Evolutionary conservation across 2,797 vertebrate species (phyloP), one percentile per base, ranked within the genome.

Genomic region (Helarctos malayanus): DNA sequence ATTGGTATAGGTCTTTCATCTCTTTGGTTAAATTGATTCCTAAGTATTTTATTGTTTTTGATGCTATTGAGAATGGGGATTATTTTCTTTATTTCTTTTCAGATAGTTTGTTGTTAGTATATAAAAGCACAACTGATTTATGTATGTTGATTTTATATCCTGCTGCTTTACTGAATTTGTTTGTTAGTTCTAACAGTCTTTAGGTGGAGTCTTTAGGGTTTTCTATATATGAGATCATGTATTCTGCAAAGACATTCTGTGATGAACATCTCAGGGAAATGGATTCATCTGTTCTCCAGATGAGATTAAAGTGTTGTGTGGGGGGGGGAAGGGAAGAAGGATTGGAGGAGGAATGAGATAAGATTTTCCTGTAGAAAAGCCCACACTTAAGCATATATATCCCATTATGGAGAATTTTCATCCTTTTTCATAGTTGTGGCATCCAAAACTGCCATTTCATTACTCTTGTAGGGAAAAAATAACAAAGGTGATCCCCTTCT

Each of bases 381-480:
- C 68, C 29, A 32, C 11, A 9, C 41, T 13, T 4, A 19, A 54
- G 38, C 27, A 35, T 21, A 2, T 27, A 2, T 2, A 2, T n/a
- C 76, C 61, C 71, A n/a, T 35, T 47, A 12, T 2, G 4, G 94
- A 81, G 57, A 63, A 18, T 38, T 57, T 57, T 71, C 63, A 32
- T 14, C 38, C 52, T 35, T 49, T 56, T 49, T 14, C 61, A 38
- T 45, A 10, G 18, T 10, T 3, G 16, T 6, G 65, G 2, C 57
- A 16, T 61, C 52, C 69, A 10, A 29, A 81, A 7, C 68, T 29
- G 32, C 59, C 32, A 0, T 59, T 54, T 86, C 18, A 75, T 97
- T 92, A 93, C 79, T 98, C 82, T 91, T 16, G 11, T 14, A 38
- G 81, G 78, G 69, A 93, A 93, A 8, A 95, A 88, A 89, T 83